Percentiles rank a stretch among this genome's conserved stretches.
Evolutionary conservation across 2,888 invertebrate genomes (phyloP).

Genomic region (Mimumesa dahlbomi): DNA sequence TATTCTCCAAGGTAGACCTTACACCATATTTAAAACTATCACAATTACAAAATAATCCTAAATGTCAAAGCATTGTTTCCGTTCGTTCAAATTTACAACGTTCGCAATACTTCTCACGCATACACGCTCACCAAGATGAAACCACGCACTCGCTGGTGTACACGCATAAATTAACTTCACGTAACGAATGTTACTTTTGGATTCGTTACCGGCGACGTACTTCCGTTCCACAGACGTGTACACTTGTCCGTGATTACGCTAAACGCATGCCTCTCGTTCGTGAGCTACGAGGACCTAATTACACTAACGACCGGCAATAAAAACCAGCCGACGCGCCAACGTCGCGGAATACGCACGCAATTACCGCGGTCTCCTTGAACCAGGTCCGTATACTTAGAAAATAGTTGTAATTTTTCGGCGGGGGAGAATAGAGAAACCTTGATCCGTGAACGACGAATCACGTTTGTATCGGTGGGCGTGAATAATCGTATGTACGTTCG

Average conservation of each 20-base stretch:
- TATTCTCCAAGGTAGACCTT: no score
- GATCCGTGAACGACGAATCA: no score
- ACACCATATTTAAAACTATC: no score
- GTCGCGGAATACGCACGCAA: conserved; percentile 67
- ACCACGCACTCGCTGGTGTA: background rate
- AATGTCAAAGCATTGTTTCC: no score
- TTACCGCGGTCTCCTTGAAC: conserved; percentile 56
- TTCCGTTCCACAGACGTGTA: conserved; percentile 40
- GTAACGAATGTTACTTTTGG: conserved; percentile 29
- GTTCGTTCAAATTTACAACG: no score
- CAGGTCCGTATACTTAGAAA: conserved; percentile 43
- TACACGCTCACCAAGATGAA: no score
- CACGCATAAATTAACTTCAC: conserved; percentile 37
- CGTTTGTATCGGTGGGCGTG: no score
- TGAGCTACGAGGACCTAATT: conserved; percentile 60
- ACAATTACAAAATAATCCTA: no score
- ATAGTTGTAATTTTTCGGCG: no score
- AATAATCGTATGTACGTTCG: no score
- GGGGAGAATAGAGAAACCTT: no score
- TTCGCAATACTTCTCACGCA: no score
- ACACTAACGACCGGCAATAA: conserved; percentile 66
- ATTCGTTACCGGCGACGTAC: conserved; percentile 14
- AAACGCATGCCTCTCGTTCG: conserved; percentile 30
- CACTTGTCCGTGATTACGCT: conserved; percentile 44
- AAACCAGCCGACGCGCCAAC: conserved; percentile 61